Conservation (phyloP, 1,140 invertebrate species). For the Philotrypesis tridentata region DNA sequence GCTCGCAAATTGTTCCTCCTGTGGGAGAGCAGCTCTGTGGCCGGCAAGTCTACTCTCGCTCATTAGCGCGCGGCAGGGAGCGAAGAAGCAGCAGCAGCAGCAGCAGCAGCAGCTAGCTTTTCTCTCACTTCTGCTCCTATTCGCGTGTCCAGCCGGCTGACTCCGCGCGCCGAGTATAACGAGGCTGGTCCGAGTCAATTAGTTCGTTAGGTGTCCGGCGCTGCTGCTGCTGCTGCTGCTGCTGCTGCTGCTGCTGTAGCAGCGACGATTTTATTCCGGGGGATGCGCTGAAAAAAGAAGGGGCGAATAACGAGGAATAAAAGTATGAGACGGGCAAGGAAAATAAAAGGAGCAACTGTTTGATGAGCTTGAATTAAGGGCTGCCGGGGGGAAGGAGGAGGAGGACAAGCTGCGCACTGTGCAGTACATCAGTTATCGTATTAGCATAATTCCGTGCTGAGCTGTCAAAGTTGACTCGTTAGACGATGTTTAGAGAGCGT, state of each 20-base stretch:
- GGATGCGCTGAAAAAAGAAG: not conserved
- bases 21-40: not conserved
- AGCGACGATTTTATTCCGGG: conserved; percentile 47
- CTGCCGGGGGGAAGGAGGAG: not conserved
- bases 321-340: not conserved
- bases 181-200: conserved; percentile 45
- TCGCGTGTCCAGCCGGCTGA: not conserved
- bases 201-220: conserved; percentile 46
- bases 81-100: not conserved
- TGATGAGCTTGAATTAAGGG: conserved; percentile 1
- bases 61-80: not conserved
- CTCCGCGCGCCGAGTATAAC: not conserved
- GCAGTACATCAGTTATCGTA: not conserved
- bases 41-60: conserved; percentile 6
- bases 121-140: not conserved
- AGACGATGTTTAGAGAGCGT: conserved; percentile 22
- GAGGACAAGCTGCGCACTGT: not conserved
- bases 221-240: too few relatives aligned
- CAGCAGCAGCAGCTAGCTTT: not conserved
- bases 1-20: conserved; percentile 51
- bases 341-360: not conserved
- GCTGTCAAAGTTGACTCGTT: not conserved
- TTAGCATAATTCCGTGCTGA: conserved; percentile 19
- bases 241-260: too few relatives aligned
- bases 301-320: not conserved